Evolutionary conservation across 2,888 invertebrate species (phyloP).

Genomic region (Thereva nobilitata): DNA sequence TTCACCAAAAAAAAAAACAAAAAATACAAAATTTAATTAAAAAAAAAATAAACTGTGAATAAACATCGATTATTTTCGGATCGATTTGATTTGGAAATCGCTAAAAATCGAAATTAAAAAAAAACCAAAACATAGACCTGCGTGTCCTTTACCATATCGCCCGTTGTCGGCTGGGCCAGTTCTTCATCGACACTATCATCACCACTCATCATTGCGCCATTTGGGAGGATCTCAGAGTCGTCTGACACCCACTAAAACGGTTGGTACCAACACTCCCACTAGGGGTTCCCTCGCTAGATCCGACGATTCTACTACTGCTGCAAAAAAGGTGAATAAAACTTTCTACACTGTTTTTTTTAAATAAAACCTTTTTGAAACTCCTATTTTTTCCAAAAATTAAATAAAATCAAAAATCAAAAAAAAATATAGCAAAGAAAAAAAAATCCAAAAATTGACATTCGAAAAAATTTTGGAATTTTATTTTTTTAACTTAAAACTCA

Average conservation of each 20-base stretch:
- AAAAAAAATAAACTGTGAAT: neutral
- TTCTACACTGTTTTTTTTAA: neutral
- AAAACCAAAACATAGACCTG: constrained; percentile 50
- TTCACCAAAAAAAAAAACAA: constrained; percentile 7
- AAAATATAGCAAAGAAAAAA: neutral
- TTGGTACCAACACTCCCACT: constrained; percentile 46
- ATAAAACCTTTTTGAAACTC: too few species aligned
- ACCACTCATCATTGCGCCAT: constrained; percentile 56
- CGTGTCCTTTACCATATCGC: constrained; percentile 57
- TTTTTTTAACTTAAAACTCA: neutral
- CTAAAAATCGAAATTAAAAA: neutral
- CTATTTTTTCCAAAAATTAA: neutral
- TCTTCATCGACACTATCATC: constrained; percentile 54
- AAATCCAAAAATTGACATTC: constrained; percentile 37
- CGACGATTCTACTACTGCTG: constrained; percentile 12
- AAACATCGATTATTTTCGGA: neutral
- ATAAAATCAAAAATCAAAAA: neutral
- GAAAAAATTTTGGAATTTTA: constrained; percentile 18
- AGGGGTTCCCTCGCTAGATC: constrained; percentile 20
- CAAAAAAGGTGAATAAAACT: constrained; percentile 34
- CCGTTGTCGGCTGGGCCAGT: constrained; percentile 59
- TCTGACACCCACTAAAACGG: constrained; percentile 47
- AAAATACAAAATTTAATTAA: neutral
- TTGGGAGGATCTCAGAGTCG: constrained; percentile 52
- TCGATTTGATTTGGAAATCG: constrained; percentile 1